Conservation (phyloP, 1,140 invertebrate genomes). For the Drosophila ficusphila region DNA sequence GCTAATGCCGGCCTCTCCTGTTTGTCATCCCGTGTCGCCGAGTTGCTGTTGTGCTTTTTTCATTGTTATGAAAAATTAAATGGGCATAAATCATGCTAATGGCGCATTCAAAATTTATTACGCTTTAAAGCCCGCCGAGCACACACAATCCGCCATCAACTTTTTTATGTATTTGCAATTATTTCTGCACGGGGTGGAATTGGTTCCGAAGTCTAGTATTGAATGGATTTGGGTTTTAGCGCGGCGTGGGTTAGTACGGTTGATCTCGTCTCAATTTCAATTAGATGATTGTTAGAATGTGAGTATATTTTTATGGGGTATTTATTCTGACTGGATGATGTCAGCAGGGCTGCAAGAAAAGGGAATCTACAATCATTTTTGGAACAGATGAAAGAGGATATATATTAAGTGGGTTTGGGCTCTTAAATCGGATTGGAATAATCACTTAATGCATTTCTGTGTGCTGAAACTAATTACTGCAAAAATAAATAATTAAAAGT, state of each 20-base stretch:
- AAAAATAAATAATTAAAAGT: not conserved
- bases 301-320: constrained; percentile 38
- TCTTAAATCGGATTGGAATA: not conserved
- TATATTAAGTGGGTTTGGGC: not conserved
- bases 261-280: constrained; percentile 64
- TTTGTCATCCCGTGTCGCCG: constrained; percentile 56
- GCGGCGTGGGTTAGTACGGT: constrained; percentile 19
- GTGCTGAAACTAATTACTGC: not conserved
- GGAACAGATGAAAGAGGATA: not conserved
- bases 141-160: constrained; percentile 49
- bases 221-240: constrained; percentile 16
- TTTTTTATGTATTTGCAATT: constrained; percentile 70
- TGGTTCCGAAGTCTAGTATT: constrained; percentile 35
- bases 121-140: constrained; percentile 64
- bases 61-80: constrained; percentile 83
- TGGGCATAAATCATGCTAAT: constrained; percentile 83
- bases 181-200: constrained; percentile 40
- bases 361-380: not conserved
- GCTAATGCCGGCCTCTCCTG: constrained; percentile 63
- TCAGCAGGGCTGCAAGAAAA: constrained; percentile 18
- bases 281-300: constrained; percentile 67
- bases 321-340: constrained; percentile 32
- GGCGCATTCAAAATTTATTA: constrained; percentile 83
- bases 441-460: too few species aligned
- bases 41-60: constrained; percentile 44